Evolutionary conservation across 2,113 vertebrate species (phyloP).

Genomic region (Parotia lawesii): DNA sequence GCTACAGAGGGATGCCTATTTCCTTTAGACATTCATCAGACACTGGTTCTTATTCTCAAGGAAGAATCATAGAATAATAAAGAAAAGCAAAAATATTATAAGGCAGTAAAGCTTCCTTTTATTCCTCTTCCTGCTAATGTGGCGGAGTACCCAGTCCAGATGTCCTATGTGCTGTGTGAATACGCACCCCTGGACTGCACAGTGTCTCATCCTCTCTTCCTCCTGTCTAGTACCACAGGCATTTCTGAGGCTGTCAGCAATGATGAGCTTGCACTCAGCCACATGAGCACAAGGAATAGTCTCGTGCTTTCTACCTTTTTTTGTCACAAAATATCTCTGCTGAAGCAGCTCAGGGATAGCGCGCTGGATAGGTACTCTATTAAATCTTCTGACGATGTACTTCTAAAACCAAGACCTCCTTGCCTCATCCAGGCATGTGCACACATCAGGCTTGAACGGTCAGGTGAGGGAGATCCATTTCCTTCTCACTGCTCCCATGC

Average conservation of each 20-base stretch:
- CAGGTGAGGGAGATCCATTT: not conserved
- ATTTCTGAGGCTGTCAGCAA: not conserved
- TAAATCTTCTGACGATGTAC: not conserved
- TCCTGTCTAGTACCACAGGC: not conserved
- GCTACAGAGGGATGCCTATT: not conserved
- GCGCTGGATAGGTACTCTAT: rapidly evolving
- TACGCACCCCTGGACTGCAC: not conserved
- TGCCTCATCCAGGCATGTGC: not conserved
- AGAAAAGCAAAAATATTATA: not conserved
- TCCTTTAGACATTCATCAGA: not conserved
- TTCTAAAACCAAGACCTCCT: not conserved
- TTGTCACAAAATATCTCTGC: not conserved
- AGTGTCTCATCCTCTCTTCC: not conserved
- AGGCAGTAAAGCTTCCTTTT: not conserved
- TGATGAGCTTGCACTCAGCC: not conserved
- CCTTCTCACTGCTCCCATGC: not conserved
- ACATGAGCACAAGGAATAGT: rapidly evolving
- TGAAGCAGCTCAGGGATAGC: not conserved
- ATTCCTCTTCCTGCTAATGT: not conserved
- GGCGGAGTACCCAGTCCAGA: rapidly evolving
- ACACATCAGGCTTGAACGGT: not conserved
- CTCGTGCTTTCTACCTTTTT: not conserved
- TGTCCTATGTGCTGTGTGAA: not conserved
- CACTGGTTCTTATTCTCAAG: not conserved
- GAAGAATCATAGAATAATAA: not conserved